Evolutionary conservation across 53 echinoderm and acorn worm genomes (phyloP), one percentile per base, ranked within the genome.

Genomic region (Luidia sarsii): DNA sequence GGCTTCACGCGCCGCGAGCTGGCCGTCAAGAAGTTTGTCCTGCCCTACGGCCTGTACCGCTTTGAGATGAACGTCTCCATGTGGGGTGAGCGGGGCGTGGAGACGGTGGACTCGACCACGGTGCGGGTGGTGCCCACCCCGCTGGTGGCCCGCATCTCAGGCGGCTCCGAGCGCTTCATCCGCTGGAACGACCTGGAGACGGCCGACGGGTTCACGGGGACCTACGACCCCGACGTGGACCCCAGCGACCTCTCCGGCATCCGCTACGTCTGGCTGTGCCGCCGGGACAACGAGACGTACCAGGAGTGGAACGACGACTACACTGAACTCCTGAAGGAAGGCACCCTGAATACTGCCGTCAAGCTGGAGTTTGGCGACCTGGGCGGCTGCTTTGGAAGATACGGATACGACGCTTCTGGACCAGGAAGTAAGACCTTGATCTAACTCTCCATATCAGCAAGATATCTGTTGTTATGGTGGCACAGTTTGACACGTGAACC

Each of bases 61-160:
- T 91, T 91, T 80, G 88, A 91, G 46, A 80, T 94, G 11, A 94
- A 91, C 37, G 91, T 91, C 20, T 91, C 95, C 46, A 94, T 94
- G 95, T 89, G 85, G 50, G 95, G 95, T 15, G 95, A 94, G 62
- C 86, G 82, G 15, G 95, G 91, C 4, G 89, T 94, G 21, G 91
- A 94, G 67, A 67, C 83, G 1, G 0, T 89, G 6, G 95, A 94
- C 60, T 86, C 80, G 1, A 84, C 87, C 20, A 39, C 11, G 3
- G 65, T 91, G 9, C 86, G 91, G 18, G 89, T 94, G 7, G 85
- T 86, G 10, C 88, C 95, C 1, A 94, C 95, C 28, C 91, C 91
- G 13, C 74, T 94, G 18, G 67, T 83, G 5, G 79, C 86, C n/a
- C 45, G 36, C 19, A 89, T 94, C 20, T 33, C 69, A 0, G 95